Base-by-base conservation (phyloP, 2,888 invertebrate species). In the Smittia aterrima region DNA sequence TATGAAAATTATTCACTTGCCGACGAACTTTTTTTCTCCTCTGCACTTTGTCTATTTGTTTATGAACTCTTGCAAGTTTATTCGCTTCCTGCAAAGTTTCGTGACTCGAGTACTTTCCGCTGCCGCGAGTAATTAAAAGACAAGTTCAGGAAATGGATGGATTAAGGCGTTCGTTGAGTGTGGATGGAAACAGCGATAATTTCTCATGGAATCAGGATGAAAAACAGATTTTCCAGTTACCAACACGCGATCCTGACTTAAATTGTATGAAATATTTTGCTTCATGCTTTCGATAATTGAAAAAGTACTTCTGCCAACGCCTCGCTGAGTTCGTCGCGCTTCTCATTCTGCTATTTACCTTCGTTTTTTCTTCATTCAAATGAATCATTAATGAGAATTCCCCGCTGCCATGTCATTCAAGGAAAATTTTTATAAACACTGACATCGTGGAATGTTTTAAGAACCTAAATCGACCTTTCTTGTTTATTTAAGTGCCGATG, bases 301-400 rank as follows among this genome's bases (percentile, higher is more conserved):
- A 47, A 13, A 47, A 16, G 11, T 47, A 47, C n/a, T 47, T 47
- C 11, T 11, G 13, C 47, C 47, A 11, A 13, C 47, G n/a, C 47
- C 24, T 58, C 58, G 20, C 16, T 22, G 22, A 58, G 20, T 58
- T 58, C 20, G 4, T 58, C 24, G n/a, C n/a, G 11, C 58, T 58
- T 7, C 6, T 58, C 58, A 18, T n/a, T 13, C 4, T 58, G 13
- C 18, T 2, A 58, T 9, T 38, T 38, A 27, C 66, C n/a, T 38
- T 66, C 20, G 13, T 32, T 66, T 13, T 66, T 66, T 16, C 40
- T 66, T 32, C n/a, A 13, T 18, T 66, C 40, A 66, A 66, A 38
- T 18, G 32, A 66, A 66, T 18, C 38, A 66, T 66, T 66, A 66
- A 66, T 66, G 66, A 66, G 38, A 18, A 32, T 22, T 58, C 22